phyloP scores from a whole-genome alignment of 1,140 invertebrate species.

The Pseudomyrmex dendroicus region DNA sequence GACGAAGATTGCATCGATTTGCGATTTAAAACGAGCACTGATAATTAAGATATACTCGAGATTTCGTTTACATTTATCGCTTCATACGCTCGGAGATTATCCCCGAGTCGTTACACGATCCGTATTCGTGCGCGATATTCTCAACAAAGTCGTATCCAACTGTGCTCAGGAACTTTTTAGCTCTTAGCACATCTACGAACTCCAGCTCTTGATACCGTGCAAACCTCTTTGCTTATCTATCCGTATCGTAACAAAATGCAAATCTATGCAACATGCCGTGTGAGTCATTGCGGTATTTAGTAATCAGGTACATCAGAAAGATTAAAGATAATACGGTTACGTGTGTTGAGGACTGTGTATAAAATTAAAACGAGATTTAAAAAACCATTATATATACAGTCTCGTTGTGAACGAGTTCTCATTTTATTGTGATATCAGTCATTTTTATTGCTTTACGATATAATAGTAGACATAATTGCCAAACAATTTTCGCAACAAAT shows the following conservation, averaged over 20 bases:
- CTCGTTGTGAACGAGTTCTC: not conserved
- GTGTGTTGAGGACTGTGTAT: not conserved
- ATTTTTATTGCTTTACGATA: no score
- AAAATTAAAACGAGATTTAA: not conserved
- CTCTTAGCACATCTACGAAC: not conserved
- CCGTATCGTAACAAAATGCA: slow-evolving; percentile 8
- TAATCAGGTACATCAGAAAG: not conserved
- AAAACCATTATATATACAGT: not conserved
- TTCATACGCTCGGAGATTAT: not conserved
- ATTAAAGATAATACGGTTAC: not conserved
- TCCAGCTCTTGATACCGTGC: not conserved
- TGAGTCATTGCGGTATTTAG: not conserved
- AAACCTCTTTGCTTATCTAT: slow-evolving; percentile 24
- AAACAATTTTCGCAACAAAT: no score
- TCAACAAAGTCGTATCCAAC: slow-evolving; percentile 27
- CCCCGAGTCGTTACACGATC: not conserved
- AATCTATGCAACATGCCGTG: not conserved
- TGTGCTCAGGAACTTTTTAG: slow-evolving; percentile 29
- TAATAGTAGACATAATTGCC: no score
- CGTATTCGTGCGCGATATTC: not conserved
- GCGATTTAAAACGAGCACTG: no score
- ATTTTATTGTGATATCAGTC: not conserved
- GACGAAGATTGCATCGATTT: no score
- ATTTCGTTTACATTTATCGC: slow-evolving; percentile 13
- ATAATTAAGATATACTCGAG: not conserved